Evolutionary conservation across 2,113 vertebrate genomes (phyloP).

Genomic region (Rhizomys pruinosus): DNA sequence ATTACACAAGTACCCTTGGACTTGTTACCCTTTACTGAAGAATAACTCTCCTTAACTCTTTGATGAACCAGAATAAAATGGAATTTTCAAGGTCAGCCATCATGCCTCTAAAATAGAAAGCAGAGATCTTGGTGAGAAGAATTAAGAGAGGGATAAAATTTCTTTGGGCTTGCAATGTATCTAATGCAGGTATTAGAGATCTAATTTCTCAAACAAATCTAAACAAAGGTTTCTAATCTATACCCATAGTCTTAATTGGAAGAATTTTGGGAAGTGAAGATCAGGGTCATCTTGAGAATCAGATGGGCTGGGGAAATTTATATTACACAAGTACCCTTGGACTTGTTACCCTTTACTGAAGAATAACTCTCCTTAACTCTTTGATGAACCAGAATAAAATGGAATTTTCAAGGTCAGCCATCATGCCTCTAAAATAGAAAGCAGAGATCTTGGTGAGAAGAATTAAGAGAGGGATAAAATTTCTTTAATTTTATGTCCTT

Average conservation of each 20-base stretch:
- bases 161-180: background rate
- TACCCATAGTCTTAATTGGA: background rate
- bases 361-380: conserved; percentile 20
- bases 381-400: conserved; percentile 22
- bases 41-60: conserved; percentile 19
- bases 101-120: background rate
- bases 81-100: background rate
- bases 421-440: background rate
- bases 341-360: conserved; percentile 19
- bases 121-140: conserved; percentile 45
- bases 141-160: conserved; percentile 17
- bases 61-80: conserved; percentile 28
- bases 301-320: background rate
- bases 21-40: conserved; percentile 10
- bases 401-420: background rate
- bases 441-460: conserved; percentile 38
- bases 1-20: background rate
- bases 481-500: background rate
- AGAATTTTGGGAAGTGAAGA: background rate
- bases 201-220: conserved; percentile 15
- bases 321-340: background rate
- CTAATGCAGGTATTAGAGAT: conserved; percentile 2
- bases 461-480: conserved; percentile 25
- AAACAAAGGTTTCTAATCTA: background rate
- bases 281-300: background rate